Percentiles rank a stretch among this genome's conserved stretches.
These are phyloP conservation scores for Congeria kusceri DNA, from an alignment of 2,888 invertebrate species.

Conservation along the genomic window DNA sequence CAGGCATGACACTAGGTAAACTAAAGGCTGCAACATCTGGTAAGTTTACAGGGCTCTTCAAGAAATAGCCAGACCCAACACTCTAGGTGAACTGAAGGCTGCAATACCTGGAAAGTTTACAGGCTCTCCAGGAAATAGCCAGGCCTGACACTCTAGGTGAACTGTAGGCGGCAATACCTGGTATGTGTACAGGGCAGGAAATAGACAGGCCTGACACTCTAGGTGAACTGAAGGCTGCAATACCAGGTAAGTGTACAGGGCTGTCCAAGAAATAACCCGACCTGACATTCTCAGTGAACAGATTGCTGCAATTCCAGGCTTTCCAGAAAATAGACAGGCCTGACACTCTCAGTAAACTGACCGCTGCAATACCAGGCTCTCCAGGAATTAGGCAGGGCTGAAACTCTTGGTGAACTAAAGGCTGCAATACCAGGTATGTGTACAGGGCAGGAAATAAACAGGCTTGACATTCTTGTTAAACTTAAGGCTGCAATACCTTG, in stretches of 20 bases:
- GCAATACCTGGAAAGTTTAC: constrained; percentile 63
- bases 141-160: too few species aligned
- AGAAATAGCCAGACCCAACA: too few species aligned
- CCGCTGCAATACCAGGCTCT: constrained; percentile 58
- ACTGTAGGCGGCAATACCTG: constrained; percentile 54
- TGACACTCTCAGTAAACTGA: neutral
- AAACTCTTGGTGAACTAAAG: too few species aligned
- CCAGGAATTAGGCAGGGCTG: constrained; percentile 33
- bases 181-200: constrained; percentile 66
- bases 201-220: constrained; percentile 68
- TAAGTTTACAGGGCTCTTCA: constrained; percentile 43
- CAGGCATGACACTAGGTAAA: too few species aligned
- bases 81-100: too few species aligned
- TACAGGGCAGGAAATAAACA: too few species aligned
- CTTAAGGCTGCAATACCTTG: constrained; percentile 69
- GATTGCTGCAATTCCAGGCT: too few species aligned
- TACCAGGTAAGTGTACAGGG: constrained; percentile 62
- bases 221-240: constrained; percentile 62
- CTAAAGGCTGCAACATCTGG: constrained; percentile 58
- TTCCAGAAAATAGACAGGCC: too few species aligned
- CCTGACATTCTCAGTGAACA: too few species aligned
- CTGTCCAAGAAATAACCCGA: too few species aligned
- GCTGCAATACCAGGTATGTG: too few species aligned
- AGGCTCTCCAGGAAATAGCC: too few species aligned
- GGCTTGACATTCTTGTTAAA: constrained; percentile 34